phyloP scores from a whole-genome alignment of 2,113 vertebrate genomes.

The Ceyx melanurus region DNA sequence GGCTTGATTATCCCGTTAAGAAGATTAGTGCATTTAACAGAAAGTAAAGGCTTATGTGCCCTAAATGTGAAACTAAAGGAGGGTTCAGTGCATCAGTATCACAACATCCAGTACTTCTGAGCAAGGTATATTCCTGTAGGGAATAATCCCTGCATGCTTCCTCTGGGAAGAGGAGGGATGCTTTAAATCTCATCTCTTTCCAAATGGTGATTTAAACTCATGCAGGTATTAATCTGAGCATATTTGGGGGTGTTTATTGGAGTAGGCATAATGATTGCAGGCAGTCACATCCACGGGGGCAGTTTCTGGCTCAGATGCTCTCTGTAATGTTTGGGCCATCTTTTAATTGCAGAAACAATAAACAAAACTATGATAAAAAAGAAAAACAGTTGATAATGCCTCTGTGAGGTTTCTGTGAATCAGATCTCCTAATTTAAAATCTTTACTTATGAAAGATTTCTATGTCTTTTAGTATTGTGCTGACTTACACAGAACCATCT shows the following conservation, averaged over 20 bases:
- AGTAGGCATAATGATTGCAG: background rate
- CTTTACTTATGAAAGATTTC: constrained; percentile 11
- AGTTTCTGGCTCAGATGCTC: background rate
- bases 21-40: constrained; percentile 62
- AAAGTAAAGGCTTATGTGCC: constrained; percentile 48
- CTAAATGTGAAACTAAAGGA: constrained; percentile 32
- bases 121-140: constrained; percentile 12
- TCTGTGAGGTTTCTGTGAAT: background rate
- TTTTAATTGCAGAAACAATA: background rate
- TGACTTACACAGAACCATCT: background rate
- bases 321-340: background rate
- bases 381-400: background rate
- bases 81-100: background rate
- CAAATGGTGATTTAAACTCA: background rate
- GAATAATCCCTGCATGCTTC: background rate
- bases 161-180: background rate
- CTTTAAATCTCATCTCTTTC: background rate
- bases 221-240: background rate
- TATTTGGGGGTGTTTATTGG: background rate
- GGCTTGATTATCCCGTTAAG: constrained; percentile 58
- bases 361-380: background rate
- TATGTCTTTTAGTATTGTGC: background rate
- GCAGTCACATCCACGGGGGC: background rate
- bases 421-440: constrained; percentile 11
- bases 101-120: background rate